Percentiles rank a stretch among this genome's conserved stretches.
phyloP scores from a whole-genome alignment of 2,888 invertebrate genomes.

The Cecidostiba fungosa region DNA sequence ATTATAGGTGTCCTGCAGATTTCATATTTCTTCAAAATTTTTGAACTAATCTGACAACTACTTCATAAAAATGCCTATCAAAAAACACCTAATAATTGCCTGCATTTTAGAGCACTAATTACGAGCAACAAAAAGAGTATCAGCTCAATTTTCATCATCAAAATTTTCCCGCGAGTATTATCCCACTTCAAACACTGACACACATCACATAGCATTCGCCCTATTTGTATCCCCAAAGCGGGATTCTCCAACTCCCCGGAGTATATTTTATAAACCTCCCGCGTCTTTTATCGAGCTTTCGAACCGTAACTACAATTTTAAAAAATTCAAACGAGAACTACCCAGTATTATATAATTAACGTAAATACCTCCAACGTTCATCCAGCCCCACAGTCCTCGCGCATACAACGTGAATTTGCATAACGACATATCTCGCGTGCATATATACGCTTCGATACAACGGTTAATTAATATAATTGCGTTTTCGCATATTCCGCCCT shows the following conservation, averaged over 20 bases:
- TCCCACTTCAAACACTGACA: not conserved
- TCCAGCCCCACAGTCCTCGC: not conserved
- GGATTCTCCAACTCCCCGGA: not conserved
- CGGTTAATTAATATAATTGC: conserved; percentile 57
- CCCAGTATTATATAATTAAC: too few species aligned
- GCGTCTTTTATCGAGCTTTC: not conserved
- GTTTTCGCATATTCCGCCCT: too few species aligned
- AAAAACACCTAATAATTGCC: not conserved
- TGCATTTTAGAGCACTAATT: too few species aligned
- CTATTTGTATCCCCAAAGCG: not conserved
- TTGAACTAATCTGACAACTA: too few species aligned
- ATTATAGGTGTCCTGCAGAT: too few species aligned
- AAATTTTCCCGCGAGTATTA: not conserved
- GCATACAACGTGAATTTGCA: conserved; percentile 21
- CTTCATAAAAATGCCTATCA: too few species aligned
- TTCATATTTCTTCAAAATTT: too few species aligned
- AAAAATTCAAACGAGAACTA: not conserved
- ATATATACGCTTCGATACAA: not conserved
- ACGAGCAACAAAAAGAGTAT: too few species aligned
- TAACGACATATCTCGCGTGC: conserved; percentile 11
- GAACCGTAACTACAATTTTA: not conserved
- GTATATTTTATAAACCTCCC: not conserved
- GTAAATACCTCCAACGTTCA: too few species aligned
- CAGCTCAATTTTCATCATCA: not conserved
- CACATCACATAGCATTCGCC: not conserved